A percentile compares a stretch with the other conserved stretches of the same genome.
phyloP scores from a whole-genome alignment of 2,113 vertebrate genomes.

The Phycodurus eques region DNA sequence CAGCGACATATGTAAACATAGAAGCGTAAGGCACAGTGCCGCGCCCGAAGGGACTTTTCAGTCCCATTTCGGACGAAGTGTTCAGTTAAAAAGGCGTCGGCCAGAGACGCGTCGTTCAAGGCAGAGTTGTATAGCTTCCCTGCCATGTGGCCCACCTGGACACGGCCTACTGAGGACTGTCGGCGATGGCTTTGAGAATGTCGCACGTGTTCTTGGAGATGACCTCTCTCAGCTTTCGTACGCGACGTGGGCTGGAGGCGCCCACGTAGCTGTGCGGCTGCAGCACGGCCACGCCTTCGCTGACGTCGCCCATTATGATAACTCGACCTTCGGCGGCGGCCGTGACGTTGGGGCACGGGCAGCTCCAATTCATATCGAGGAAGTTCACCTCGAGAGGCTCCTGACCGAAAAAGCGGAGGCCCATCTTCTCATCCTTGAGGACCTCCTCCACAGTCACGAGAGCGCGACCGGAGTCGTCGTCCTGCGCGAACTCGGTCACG shows the following conservation, averaged over 20 bases:
- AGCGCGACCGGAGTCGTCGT: conserved; percentile 84
- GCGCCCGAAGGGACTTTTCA: too few relatives aligned
- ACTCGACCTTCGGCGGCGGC: conserved; percentile 78
- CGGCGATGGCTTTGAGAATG: conserved; percentile 87
- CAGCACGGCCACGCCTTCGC: conserved; percentile 89
- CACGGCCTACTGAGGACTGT: conserved; percentile 75
- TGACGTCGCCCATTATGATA: conserved; percentile 93
- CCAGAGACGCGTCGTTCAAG: too few relatives aligned
- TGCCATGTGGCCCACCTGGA: neutral
- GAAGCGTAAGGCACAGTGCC: too few relatives aligned
- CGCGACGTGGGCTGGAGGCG: conserved; percentile 76
- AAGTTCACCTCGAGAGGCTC: conserved; percentile 92
- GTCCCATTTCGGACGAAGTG: neutral
- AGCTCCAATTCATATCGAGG: conserved; percentile 92
- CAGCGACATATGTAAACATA: too few relatives aligned
- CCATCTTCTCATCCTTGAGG: conserved; percentile 97
- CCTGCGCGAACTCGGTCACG: conserved; percentile 85
- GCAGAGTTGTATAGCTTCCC: too few relatives aligned
- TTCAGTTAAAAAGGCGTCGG: neutral
- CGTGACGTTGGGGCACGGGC: conserved; percentile 95
- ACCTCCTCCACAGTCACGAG: conserved; percentile 90
- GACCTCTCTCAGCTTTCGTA: conserved; percentile 88
- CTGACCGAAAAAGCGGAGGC: conserved; percentile 88
- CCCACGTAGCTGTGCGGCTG: conserved; percentile 91
- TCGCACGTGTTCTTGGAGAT: conserved; percentile 94